Evolutionary conservation across 2,113 vertebrate genomes (phyloP).

Genomic region (Aix galericulata): DNA sequence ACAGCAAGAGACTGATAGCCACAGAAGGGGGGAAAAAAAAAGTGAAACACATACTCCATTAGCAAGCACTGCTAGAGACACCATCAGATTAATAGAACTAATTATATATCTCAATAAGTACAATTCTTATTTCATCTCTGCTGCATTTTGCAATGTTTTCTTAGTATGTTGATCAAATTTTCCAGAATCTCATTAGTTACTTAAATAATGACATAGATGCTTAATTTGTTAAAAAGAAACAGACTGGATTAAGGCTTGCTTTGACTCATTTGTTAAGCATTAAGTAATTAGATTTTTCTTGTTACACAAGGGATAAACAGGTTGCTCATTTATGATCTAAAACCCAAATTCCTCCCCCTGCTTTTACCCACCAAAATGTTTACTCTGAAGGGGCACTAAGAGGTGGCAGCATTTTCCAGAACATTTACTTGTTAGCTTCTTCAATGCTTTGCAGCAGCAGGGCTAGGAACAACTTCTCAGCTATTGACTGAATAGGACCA

Average conservation of each 20-base stretch:
- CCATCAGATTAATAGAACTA: not conserved
- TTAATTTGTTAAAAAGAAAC: constrained; percentile 31
- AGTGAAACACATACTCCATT: not conserved
- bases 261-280: not conserved
- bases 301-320: not conserved
- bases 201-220: constrained; percentile 20
- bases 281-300: constrained; percentile 24
- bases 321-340: not conserved
- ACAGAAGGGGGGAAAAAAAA: not conserved
- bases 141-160: not conserved
- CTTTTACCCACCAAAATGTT: not conserved
- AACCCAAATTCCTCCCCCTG: not conserved
- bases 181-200: constrained; percentile 19
- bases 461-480: not conserved
- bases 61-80: not conserved
- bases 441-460: accelerated
- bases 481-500: too few species aligned
- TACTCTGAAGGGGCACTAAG: not conserved
- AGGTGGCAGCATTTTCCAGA: not conserved
- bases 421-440: not conserved
- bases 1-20: not conserved
- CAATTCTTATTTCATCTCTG: not conserved
- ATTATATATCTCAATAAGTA: not conserved
- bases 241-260: constrained; percentile 25
- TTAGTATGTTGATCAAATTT: constrained; percentile 24